Conservation (phyloP, 2,113 vertebrate genomes). For the Talpa occidentalis region DNA sequence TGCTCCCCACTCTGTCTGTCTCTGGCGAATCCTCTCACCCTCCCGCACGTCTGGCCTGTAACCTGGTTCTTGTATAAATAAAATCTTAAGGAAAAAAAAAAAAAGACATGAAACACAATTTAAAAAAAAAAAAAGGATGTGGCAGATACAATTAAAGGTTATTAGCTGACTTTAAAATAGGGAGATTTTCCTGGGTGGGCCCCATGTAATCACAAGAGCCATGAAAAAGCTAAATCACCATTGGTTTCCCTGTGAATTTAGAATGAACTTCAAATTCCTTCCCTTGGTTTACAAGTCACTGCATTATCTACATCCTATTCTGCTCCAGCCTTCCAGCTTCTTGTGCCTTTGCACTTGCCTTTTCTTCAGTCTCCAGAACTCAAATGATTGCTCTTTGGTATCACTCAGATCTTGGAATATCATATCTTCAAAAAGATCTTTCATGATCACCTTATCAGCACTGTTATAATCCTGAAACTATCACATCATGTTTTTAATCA, state of each 20-base stretch:
- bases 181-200: background rate
- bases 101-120: too few relatives aligned
- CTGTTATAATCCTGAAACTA: background rate
- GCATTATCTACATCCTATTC: background rate
- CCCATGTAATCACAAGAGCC: background rate
- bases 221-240: background rate
- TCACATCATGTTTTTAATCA: background rate
- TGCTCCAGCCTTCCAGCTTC: background rate
- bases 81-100: too few relatives aligned
- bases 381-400: background rate
- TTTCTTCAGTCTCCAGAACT: conserved; percentile 35
- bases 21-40: too few relatives aligned
- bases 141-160: background rate
- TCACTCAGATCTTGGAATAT: background rate
- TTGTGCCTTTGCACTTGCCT: background rate
- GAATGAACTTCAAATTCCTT: background rate
- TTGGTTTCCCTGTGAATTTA: background rate
- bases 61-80: too few relatives aligned
- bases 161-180: conserved; percentile 12
- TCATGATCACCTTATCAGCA: background rate
- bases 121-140: background rate
- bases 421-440: background rate
- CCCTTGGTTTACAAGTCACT: background rate
- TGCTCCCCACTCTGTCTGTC: too few relatives aligned
- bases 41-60: too few relatives aligned